Percentiles rank a stretch among this genome's conserved stretches.
These are phyloP conservation scores for Allygus modestus DNA, from an alignment of 2,888 invertebrate genomes.

Conservation along the genomic window DNA sequence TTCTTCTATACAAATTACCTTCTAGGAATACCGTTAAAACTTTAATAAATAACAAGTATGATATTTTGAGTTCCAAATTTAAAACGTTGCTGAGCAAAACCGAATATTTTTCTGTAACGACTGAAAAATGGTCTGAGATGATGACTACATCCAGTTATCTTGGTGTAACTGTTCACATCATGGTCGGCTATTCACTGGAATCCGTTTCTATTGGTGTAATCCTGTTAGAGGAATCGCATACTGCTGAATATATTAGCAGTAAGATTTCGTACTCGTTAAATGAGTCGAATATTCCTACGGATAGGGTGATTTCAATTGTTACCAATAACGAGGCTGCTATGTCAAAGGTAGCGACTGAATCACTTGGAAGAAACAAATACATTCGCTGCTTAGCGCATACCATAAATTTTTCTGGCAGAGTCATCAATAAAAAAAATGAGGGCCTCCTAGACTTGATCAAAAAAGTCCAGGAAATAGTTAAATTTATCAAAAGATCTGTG, in stretches of 20 bases:
- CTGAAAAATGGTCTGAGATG: slow-evolving; percentile 52
- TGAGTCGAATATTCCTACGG: slow-evolving; percentile 13
- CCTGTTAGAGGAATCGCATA: slow-evolving; percentile 36
- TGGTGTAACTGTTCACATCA: slow-evolving; percentile 37
- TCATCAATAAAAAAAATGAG: slow-evolving; percentile 20
- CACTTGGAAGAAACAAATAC: slow-evolving; percentile 33
- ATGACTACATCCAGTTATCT: slow-evolving; percentile 48
- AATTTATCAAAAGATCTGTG: slow-evolving; percentile 37
- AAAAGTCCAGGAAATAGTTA: slow-evolving; percentile 36
- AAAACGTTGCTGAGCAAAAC: neutral
- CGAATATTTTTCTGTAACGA: slow-evolving; percentile 16
- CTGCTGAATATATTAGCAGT: slow-evolving; percentile 16
- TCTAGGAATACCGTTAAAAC: slow-evolving; percentile 43
- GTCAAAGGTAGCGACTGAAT: slow-evolving; percentile 7
- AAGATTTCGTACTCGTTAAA: neutral
- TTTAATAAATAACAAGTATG: slow-evolving; percentile 40
- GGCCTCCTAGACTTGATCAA: slow-evolving; percentile 7
- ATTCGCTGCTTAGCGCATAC: slow-evolving; percentile 34
- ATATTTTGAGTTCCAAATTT: slow-evolving; percentile 16
- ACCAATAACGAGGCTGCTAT: slow-evolving; percentile 49
- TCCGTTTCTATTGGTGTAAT: slow-evolving; percentile 33
- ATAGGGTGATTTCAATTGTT: neutral
- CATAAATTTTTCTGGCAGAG: slow-evolving; percentile 16
- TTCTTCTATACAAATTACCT: slow-evolving; percentile 46
- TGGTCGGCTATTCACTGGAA: slow-evolving; percentile 25